Conservation (phyloP, 2,888 invertebrate genomes). For the Volucella bombylans region DNA sequence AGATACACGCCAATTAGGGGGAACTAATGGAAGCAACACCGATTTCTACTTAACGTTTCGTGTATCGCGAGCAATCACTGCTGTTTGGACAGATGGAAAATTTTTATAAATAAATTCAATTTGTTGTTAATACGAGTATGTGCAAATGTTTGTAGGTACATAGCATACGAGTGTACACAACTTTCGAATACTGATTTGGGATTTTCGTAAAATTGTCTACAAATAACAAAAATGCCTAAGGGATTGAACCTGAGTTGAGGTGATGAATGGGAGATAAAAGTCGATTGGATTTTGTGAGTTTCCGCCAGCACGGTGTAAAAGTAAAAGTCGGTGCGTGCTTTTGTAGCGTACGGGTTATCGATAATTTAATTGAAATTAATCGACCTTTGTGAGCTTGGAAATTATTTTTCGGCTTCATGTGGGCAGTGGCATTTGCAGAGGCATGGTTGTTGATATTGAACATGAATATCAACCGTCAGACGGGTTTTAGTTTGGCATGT, state of each 20-base stretch:
- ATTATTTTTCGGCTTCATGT: constrained; percentile 47
- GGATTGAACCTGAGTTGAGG: constrained; percentile 27
- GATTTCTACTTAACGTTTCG: constrained; percentile 61
- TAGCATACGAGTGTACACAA: constrained; percentile 16
- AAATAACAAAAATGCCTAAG: constrained; percentile 11
- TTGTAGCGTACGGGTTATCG: constrained; percentile 42
- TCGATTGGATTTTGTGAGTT: constrained; percentile 18
- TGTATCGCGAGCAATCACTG: constrained; percentile 47
- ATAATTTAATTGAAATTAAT: constrained; percentile 60
- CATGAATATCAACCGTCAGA: constrained; percentile 17
- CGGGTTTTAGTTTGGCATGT: constrained; percentile 23
- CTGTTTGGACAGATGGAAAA: constrained; percentile 48
- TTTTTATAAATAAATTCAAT: constrained; percentile 30
- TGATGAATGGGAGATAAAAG: constrained; percentile 28
- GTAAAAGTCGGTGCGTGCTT: constrained; percentile 16
- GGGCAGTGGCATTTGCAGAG: constrained; percentile 41
- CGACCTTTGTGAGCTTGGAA: constrained; percentile 49
- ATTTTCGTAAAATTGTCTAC: constrained; percentile 24
- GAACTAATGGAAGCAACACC: constrained; percentile 51
- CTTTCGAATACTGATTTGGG: constrained; percentile 46
- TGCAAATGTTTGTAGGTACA: too few relatives aligned
- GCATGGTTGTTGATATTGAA: constrained; percentile 47
- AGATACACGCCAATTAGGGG: constrained; percentile 56
- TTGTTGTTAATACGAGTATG: too few relatives aligned
- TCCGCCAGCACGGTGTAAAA: not conserved